A percentile compares a stretch with the other conserved stretches of the same genome.
Conservation (phyloP, 2,888 invertebrate species). For the Cosmopolites sordidus region DNA sequence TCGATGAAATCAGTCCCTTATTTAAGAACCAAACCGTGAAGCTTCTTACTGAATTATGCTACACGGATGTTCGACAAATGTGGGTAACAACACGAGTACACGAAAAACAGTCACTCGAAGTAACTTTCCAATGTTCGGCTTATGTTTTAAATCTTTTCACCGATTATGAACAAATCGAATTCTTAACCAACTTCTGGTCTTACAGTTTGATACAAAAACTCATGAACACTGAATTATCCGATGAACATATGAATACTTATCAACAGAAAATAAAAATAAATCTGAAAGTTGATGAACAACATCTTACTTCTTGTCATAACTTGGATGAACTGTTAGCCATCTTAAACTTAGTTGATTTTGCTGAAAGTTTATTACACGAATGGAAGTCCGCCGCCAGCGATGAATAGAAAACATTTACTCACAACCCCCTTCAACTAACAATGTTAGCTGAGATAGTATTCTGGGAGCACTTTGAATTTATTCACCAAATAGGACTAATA, state of each 20-base stretch:
- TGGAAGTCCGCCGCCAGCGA: constrained; percentile 8
- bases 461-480: constrained; percentile 6
- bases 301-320: neutral
- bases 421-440: constrained; percentile 15
- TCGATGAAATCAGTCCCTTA: constrained; percentile 17
- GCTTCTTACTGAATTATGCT: constrained; percentile 6
- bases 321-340: neutral
- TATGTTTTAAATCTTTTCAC: constrained; percentile 10
- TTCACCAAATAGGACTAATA: constrained; percentile 4
- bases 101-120: constrained; percentile 12
- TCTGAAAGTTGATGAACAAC: neutral
- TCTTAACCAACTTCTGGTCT: constrained; percentile 14
- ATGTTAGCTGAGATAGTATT: constrained; percentile 20
- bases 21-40: constrained; percentile 9
- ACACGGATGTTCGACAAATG: constrained; percentile 10
- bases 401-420: constrained; percentile 10
- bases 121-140: constrained; percentile 4
- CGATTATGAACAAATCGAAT: constrained; percentile 6
- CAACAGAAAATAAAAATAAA: too few species aligned
- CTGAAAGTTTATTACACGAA: neutral
- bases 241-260: neutral
- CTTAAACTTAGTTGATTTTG: constrained; percentile 3
- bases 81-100: constrained; percentile 15
- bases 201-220: neutral
- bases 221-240: too few species aligned